phyloP scores from a whole-genome alignment of 2,888 invertebrate genomes.

The Theretra japonica region DNA sequence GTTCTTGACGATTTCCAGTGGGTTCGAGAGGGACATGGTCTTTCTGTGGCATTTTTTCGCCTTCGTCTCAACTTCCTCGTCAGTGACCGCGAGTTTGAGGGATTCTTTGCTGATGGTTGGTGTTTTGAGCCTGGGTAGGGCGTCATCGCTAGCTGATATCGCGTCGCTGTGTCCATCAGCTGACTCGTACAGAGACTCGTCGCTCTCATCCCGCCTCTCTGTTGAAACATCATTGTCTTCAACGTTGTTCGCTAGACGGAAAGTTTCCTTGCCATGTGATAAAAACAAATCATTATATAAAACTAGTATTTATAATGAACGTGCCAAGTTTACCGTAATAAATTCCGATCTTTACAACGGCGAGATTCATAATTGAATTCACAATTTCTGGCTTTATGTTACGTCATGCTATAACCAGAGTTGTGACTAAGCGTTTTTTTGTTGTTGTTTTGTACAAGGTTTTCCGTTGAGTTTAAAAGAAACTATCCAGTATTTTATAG shows the following conservation, averaged over 20 bases:
- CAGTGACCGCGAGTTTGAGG: constrained; percentile 76
- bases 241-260: constrained; percentile 26
- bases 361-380: not conserved
- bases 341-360: not conserved
- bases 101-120: constrained; percentile 80
- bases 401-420: not conserved
- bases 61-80: constrained; percentile 73
- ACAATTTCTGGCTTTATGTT: not conserved
- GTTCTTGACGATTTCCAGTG: constrained; percentile 76
- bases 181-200: constrained; percentile 80
- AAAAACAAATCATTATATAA: not conserved
- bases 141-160: constrained; percentile 77
- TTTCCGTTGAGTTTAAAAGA: not conserved
- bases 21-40: constrained; percentile 80
- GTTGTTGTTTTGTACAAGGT: not conserved
- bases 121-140: constrained; percentile 71
- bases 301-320: constrained; percentile 1
- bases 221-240: constrained; percentile 52
- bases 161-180: constrained; percentile 79
- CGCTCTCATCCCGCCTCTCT: constrained; percentile 80
- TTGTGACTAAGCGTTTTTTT: constrained; percentile 3
- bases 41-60: constrained; percentile 76
- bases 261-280: constrained; percentile 56
- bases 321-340: constrained; percentile 19
- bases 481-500: no score